Conservation (phyloP, 2,113 vertebrate genomes). For the Murina feae region DNA sequence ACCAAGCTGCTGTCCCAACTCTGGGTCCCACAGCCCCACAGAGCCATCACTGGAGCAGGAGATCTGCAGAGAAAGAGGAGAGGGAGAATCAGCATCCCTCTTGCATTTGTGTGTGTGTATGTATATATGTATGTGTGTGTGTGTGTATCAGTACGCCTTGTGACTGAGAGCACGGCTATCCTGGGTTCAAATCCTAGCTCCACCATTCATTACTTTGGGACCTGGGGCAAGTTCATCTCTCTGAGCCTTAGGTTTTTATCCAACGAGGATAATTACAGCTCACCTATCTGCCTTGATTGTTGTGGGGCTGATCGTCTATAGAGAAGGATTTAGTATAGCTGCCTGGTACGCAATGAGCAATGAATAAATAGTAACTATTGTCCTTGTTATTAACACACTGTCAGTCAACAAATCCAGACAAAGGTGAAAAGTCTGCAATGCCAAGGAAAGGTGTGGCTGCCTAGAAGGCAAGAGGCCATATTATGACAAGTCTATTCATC, state of each 20-base stretch:
- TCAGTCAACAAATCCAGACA: not conserved
- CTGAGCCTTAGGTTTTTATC: not conserved
- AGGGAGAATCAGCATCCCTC: not conserved
- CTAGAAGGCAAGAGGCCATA: not conserved
- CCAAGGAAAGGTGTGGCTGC: not conserved
- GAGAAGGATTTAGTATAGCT: not conserved
- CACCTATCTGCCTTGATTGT: not conserved
- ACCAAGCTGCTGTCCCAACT: slow-evolving; percentile 66
- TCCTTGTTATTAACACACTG: not conserved
- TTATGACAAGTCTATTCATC: not conserved
- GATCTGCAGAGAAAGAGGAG: slow-evolving; percentile 70
- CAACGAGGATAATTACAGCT: not conserved
- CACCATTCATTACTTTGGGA: not conserved
- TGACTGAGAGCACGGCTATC: not conserved
- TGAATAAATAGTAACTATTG: not conserved
- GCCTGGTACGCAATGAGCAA: not conserved
- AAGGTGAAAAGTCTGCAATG: slow-evolving; percentile 57
- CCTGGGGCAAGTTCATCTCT: not conserved
- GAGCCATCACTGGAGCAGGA: slow-evolving; percentile 87
- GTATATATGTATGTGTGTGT: too few species aligned
- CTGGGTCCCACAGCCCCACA: slow-evolving; percentile 84
- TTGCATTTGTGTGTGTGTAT: not conserved
- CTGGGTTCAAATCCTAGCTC: not conserved
- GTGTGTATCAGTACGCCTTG: not conserved
- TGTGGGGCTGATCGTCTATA: not conserved